Base-by-base conservation (phyloP, 2,113 vertebrate species). In the Leucoraja erinaceus region DNA sequence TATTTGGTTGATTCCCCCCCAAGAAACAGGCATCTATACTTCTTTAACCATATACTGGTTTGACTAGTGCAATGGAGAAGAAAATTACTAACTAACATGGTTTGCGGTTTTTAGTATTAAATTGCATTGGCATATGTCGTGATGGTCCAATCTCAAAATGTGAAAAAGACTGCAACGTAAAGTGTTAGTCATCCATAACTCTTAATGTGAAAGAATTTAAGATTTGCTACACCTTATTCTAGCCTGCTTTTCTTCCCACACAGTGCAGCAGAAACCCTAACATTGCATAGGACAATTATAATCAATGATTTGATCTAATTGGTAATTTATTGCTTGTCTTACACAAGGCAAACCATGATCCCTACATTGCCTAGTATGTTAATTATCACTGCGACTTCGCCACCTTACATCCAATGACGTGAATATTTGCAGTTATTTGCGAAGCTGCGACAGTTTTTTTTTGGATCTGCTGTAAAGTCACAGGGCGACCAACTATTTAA, bases 371-470 rank as follows among this genome's bases (percentile, higher is more conserved):
- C 33, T 33, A 72, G 66, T 22, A 72, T 33, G 70, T 8, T n/a
- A 91, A 72, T 12, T 11, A 18, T 28, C 63, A 72, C 18, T 47
- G 90, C 70, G 68, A 72, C 70, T 91, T 25, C 90, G 12, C 90
- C 4, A 91, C 66, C 90, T 28, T 47, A 12, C 88, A 3, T 8
- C 66, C 4, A 33, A 91, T 91, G 63, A 68, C 25, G 68, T 72
- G 90, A 28, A 91, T 74, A 47, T 90, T 66, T 33, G n/a, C 86
- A 31, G 86, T 68, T 90, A 90, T 74, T 90, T 72, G 68, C 33
- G 16, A 70, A 91, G 90, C 66, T 91, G 90, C 90, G 90, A 91
- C 68, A 74, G 20, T 47, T 72, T 91, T 86, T 91, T 86, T 91
- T 91, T n/a, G 22, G 68, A 54, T 31, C 90, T 91, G 68, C 90